Evolutionary conservation across 2,888 invertebrate genomes (phyloP).

Genomic region (Troides oblongomaculatus): DNA sequence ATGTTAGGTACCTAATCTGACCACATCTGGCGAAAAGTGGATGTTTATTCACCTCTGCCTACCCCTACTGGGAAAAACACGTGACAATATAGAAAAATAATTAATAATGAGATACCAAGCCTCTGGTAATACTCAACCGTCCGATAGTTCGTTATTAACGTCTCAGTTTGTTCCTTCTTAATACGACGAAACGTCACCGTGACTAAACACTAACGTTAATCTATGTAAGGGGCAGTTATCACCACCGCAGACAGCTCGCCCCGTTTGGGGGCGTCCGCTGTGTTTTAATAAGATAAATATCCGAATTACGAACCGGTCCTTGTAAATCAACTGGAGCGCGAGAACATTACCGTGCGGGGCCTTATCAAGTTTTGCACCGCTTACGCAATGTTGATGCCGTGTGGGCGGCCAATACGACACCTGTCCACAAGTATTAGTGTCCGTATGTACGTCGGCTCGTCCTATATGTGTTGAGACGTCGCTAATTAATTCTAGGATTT

Average conservation of each 20-base stretch:
- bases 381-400: conserved; percentile 52
- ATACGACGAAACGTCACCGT: conserved; percentile 12
- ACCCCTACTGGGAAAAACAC: too few species aligned
- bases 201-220: conserved; percentile 23
- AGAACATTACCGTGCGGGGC: conserved; percentile 52
- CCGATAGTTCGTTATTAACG: neutral
- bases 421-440: conserved; percentile 56
- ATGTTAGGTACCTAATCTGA: too few species aligned
- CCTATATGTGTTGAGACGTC: conserved; percentile 42
- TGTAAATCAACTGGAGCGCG: conserved; percentile 66
- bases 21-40: too few species aligned
- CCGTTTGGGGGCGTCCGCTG: conserved; percentile 33
- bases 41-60: too few species aligned
- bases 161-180: conserved; percentile 11
- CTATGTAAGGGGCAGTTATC: conserved; percentile 22
- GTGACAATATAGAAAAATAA: too few species aligned
- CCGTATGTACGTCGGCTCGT: conserved; percentile 46
- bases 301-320: conserved; percentile 54
- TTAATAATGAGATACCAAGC: too few species aligned
- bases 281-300: conserved; percentile 52
- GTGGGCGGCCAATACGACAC: conserved; percentile 53
- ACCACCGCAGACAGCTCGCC: conserved; percentile 34
- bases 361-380: conserved; percentile 38
- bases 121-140: neutral
- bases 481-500: conserved; percentile 37